Evolutionary conservation across 2,888 invertebrate species (phyloP).

Genomic region (Machimus atricapillus): DNA sequence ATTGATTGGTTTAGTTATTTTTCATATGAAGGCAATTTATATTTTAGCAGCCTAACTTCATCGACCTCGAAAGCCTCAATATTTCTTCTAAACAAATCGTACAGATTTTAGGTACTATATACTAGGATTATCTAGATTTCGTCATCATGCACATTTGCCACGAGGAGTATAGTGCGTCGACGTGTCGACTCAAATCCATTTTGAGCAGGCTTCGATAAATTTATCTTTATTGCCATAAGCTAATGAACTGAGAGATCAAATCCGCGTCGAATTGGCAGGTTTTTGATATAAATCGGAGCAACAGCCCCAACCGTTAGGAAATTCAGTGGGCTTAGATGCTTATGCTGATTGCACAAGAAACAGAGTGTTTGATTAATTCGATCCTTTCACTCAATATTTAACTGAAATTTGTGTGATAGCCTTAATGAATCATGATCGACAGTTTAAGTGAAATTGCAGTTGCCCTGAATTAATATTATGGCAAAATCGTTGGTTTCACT

Average conservation of each 20-base stretch:
- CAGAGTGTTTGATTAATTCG: neutral
- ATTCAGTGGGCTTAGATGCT: neutral
- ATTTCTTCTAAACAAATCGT: neutral
- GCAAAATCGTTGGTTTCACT: neutral
- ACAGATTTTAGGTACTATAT: neutral
- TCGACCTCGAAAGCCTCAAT: neutral
- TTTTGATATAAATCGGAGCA: neutral
- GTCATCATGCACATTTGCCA: neutral
- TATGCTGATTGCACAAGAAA: neutral
- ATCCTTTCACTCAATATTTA: slow-evolving; percentile 6
- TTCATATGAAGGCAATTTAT: neutral
- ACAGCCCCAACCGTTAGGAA: neutral
- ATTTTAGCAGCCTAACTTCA: neutral
- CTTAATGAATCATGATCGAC: slow-evolving; percentile 3
- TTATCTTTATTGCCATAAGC: neutral
- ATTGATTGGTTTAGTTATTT: neutral
- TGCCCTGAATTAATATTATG: neutral
- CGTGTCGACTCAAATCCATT: neutral
- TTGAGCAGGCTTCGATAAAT: neutral
- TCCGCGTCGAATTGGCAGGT: neutral
- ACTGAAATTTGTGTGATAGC: neutral
- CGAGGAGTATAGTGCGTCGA: neutral
- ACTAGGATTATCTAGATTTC: neutral
- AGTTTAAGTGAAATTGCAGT: neutral
- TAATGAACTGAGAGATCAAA: neutral